Conservation (phyloP, 2,888 invertebrate genomes). For the Pheosia tremula region DNA sequence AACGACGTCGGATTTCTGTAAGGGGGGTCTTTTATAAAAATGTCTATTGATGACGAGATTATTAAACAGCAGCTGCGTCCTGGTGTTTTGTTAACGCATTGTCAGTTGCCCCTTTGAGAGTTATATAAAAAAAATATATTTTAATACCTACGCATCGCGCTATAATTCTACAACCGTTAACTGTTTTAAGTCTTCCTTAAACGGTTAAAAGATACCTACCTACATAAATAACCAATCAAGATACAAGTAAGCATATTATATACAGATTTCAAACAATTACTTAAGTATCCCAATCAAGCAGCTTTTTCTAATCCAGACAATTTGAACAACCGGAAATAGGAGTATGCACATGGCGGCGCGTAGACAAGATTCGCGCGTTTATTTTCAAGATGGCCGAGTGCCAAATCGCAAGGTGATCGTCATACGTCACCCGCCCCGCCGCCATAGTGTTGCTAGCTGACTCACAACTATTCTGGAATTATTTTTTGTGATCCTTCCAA, state of each 20-base stretch:
- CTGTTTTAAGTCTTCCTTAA: no score
- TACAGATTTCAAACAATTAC: neutral
- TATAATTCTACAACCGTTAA: no score
- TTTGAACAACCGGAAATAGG: conserved; percentile 53
- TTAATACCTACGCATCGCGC: no score
- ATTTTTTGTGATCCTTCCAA: conserved; percentile 1
- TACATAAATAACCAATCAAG: no score
- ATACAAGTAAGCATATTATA: neutral
- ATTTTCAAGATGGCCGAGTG: conserved; percentile 70
- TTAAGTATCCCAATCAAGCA: neutral
- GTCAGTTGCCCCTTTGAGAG: no score
- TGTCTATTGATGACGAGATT: no score
- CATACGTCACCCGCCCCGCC: conserved; percentile 23
- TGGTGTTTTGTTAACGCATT: no score
- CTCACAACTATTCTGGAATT: conserved; percentile 4
- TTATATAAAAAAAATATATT: no score
- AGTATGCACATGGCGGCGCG: conserved; percentile 30
- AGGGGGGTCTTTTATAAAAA: no score
- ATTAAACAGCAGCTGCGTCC: no score
- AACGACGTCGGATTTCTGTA: no score
- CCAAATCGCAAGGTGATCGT: conserved; percentile 45
- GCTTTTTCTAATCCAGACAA: conserved; percentile 11
- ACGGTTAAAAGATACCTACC: no score
- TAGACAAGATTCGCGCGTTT: conserved; percentile 50
- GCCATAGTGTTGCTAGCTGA: conserved; percentile 37